A percentile compares a stretch with the other conserved stretches of the same genome.
phyloP scores from a whole-genome alignment of 2,888 invertebrate species.

The Drosophila borborema region DNA sequence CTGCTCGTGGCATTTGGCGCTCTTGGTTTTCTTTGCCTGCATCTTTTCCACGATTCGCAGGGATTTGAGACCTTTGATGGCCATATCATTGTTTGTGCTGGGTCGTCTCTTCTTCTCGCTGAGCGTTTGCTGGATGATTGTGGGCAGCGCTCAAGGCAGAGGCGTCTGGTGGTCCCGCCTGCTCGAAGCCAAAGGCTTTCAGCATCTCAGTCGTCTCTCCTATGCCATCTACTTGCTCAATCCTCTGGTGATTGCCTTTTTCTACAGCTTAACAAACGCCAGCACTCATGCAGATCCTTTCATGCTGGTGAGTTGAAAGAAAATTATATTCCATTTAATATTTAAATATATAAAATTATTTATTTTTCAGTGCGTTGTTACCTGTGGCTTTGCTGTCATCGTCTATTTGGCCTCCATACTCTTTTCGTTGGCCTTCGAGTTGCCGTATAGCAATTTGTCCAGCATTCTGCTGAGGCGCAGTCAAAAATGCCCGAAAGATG shows the following conservation, averaged over 20 bases:
- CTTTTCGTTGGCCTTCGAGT: conserved; percentile 83
- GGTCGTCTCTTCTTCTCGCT: conserved; percentile 86
- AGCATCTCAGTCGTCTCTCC: conserved; percentile 86
- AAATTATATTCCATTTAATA: not conserved
- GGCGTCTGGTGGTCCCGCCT: conserved; percentile 85
- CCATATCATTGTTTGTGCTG: conserved; percentile 86
- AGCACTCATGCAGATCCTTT: conserved; percentile 85
- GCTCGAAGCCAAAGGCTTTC: conserved; percentile 83
- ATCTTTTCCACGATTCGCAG: conserved; percentile 84
- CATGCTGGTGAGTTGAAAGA: conserved; percentile 78
- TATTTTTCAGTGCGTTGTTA: conserved; percentile 75
- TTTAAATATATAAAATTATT: not conserved
- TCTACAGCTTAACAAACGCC: conserved; percentile 84
- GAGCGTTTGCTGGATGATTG: conserved; percentile 87
- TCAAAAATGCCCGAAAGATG: conserved; percentile 67
- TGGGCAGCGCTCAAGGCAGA: conserved; percentile 87
- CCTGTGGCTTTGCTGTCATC: conserved; percentile 82
- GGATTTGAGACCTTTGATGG: conserved; percentile 85
- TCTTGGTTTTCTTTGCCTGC: conserved; percentile 81
- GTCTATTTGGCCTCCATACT: conserved; percentile 82
- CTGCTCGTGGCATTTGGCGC: conserved; percentile 81
- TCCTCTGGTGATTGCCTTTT: conserved; percentile 86
- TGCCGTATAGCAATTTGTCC: conserved; percentile 84
- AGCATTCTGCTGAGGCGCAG: conserved; percentile 64
- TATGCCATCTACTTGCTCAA: conserved; percentile 87